Percentiles rank a stretch among this genome's conserved stretches.
Evolutionary conservation across 2,888 invertebrate genomes (phyloP).

Genomic region (Andrena chrysosceles): DNA sequence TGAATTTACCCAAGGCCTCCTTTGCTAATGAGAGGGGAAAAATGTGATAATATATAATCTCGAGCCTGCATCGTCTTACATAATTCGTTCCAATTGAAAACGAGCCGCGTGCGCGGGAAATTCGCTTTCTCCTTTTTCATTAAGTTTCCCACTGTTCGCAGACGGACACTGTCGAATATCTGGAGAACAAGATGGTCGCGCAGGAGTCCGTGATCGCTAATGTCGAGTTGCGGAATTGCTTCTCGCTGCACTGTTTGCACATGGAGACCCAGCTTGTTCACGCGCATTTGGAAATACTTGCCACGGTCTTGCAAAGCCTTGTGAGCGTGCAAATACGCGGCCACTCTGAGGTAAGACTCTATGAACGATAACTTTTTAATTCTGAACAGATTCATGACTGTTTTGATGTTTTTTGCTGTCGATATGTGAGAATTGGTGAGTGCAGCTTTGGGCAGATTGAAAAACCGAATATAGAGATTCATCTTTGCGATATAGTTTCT

Average conservation of each 20-base stretch:
- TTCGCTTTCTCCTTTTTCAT: neutral
- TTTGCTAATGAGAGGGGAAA: conserved; percentile 36
- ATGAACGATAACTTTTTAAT: neutral
- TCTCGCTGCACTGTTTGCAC: conserved; percentile 88
- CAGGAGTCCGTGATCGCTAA: conserved; percentile 88
- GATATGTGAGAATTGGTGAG: conserved; percentile 31
- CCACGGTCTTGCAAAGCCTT: conserved; percentile 87
- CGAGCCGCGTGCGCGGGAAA: neutral
- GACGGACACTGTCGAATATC: conserved; percentile 87
- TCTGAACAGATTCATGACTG: neutral
- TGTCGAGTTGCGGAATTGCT: conserved; percentile 87
- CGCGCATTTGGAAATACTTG: conserved; percentile 87
- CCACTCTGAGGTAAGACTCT: conserved; percentile 86
- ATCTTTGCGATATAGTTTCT: neutral
- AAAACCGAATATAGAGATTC: neutral
- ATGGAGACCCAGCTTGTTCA: conserved; percentile 88
- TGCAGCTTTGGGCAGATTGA: neutral
- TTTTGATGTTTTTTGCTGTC: conserved; percentile 9
- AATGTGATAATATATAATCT: conserved; percentile 49
- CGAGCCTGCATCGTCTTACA: conserved; percentile 47
- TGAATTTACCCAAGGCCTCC: conserved; percentile 51
- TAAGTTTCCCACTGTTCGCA: conserved; percentile 72
- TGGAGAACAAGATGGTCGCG: conserved; percentile 88
- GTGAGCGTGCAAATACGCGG: conserved; percentile 86
- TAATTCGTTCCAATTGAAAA: conserved; percentile 40